Evolutionary conservation across 2,797 vertebrate species (phyloP).

Genomic region (Hyperoplus lanceolatus): DNA sequence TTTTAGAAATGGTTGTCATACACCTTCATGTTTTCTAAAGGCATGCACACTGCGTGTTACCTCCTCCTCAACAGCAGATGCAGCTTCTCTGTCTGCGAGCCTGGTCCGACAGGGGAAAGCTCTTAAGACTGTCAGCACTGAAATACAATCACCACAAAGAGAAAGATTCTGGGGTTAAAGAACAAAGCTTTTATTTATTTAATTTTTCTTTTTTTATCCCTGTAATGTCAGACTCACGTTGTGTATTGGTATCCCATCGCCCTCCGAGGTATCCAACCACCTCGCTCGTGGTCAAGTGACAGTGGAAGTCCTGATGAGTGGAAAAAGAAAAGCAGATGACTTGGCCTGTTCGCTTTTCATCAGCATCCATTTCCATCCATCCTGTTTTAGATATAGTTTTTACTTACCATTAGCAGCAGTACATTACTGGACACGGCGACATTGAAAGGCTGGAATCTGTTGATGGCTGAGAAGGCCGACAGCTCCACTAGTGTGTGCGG

Average conservation of each 20-base stretch:
- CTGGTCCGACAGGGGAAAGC: slow-evolving; percentile 95
- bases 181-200: too few relatives aligned
- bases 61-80: slow-evolving; percentile 92
- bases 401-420: slow-evolving; percentile 92
- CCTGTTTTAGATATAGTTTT: background rate
- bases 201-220: too few relatives aligned
- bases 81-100: slow-evolving; percentile 88
- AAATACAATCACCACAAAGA: slow-evolving; percentile 17
- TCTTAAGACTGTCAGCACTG: slow-evolving; percentile 94
- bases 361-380: background rate
- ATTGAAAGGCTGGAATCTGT: slow-evolving; percentile 98
- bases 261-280: slow-evolving; percentile 97
- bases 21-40: slow-evolving; percentile 19
- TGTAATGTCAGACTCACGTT: slow-evolving; percentile 82
- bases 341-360: background rate
- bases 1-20: slow-evolving; percentile 26
- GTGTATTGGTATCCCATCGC: slow-evolving; percentile 95
- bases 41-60: slow-evolving; percentile 71
- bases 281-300: slow-evolving; percentile 95
- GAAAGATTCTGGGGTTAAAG: background rate
- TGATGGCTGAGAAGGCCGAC: slow-evolving; percentile 93
- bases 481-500: slow-evolving; percentile 95
- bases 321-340: slow-evolving; percentile 10
- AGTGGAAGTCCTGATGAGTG: slow-evolving; percentile 92
- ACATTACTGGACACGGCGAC: slow-evolving; percentile 97